phyloP scores from a whole-genome alignment of 2,888 invertebrate genomes.

The Scaptomyza reducta region DNA sequence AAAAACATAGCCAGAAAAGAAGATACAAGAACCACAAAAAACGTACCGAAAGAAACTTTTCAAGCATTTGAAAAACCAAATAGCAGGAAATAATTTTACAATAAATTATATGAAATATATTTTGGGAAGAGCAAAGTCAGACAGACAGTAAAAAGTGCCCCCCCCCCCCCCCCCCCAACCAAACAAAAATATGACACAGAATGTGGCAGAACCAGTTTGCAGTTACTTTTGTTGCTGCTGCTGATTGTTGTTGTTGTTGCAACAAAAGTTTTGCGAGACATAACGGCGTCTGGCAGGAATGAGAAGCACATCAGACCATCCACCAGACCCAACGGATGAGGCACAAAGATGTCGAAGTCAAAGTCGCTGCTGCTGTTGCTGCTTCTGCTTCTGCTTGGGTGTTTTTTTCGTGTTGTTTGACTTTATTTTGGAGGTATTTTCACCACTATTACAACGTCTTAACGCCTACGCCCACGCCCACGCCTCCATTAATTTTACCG shows the following conservation, averaged over 20 bases:
- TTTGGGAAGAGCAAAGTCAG: constrained; percentile 21
- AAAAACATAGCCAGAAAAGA: constrained; percentile 1
- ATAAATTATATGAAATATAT: constrained; percentile 74
- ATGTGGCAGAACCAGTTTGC: constrained; percentile 60
- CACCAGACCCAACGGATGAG: constrained; percentile 34
- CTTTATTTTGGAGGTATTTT: constrained; percentile 6
- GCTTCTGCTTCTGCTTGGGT: background rate
- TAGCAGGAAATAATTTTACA: constrained; percentile 68
- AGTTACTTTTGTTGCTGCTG: constrained; percentile 5
- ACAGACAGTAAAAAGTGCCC: constrained; percentile 17
- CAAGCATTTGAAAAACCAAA: constrained; percentile 8
- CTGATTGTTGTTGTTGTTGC: constrained; percentile 22
- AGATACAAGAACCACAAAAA: background rate
- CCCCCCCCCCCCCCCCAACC: too few relatives aligned
- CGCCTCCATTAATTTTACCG: constrained; percentile 29
- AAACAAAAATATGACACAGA: constrained; percentile 58
- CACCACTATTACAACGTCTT: background rate
- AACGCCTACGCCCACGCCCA: constrained; percentile 9
- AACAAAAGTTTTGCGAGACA: constrained; percentile 62
- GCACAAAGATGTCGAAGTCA: constrained; percentile 47
- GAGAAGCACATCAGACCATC: constrained; percentile 28
- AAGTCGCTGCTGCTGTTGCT: constrained; percentile 2
- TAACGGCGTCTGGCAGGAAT: constrained; percentile 69
- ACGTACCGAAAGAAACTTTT: constrained; percentile 8
- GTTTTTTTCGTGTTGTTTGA: background rate